Evolutionary conservation across 2,797 vertebrate genomes (phyloP).

Genomic region (Lophura swinhoii): DNA sequence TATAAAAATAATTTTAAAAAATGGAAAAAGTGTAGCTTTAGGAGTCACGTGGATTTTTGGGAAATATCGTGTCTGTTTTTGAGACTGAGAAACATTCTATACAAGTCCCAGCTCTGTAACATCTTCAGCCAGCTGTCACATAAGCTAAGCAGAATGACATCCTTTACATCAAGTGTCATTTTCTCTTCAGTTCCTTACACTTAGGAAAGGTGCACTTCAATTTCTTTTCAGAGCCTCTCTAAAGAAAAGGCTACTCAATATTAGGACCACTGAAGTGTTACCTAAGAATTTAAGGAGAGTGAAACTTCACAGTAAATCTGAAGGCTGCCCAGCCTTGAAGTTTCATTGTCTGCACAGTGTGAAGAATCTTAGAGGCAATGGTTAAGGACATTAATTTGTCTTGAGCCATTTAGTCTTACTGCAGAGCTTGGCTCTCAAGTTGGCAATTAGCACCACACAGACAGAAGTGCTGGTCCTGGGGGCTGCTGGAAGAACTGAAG

Average conservation of each 20-base stretch:
- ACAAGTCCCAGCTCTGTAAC: not conserved
- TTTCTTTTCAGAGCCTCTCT: not conserved
- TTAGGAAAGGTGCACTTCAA: not conserved
- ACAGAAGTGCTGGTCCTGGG: not conserved
- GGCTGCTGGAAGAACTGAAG: not conserved
- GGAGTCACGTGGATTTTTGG: not conserved
- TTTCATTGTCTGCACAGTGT: not conserved
- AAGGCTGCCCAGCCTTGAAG: not conserved
- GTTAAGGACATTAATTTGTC: not conserved
- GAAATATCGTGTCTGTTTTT: not conserved
- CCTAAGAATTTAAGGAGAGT: not conserved
- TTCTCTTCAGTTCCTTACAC: not conserved
- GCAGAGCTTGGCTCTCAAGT: not conserved
- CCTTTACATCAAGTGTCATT: not conserved
- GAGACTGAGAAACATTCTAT: not conserved
- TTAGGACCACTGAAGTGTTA: not conserved
- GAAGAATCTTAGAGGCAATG: not conserved
- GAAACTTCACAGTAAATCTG: not conserved
- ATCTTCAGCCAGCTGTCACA: not conserved
- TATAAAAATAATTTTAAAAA: not conserved
- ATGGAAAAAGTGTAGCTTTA: not conserved
- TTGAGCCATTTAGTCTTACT: not conserved
- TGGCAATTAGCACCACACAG: not conserved
- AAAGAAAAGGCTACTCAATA: not conserved
- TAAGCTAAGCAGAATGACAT: not conserved